Evolutionary conservation across 2,797 vertebrate genomes (phyloP).

Genomic region (Petrocephalus schoutedeni): DNA sequence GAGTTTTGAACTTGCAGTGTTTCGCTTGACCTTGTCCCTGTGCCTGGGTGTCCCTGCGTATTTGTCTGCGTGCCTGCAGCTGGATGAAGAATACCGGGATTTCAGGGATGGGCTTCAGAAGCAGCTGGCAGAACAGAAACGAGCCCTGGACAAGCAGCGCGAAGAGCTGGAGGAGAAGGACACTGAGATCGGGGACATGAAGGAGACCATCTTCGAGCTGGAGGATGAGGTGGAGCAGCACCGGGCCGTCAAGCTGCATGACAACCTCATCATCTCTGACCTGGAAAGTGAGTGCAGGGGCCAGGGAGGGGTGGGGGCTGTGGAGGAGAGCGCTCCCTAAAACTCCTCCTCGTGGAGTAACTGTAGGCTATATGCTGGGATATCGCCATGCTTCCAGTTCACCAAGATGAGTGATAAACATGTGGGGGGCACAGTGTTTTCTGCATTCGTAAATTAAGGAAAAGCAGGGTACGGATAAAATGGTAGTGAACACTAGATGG

Average conservation of each 20-base stretch:
- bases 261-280: slow-evolving; percentile 94
- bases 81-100: slow-evolving; percentile 81
- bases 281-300: slow-evolving; percentile 79
- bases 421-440: not conserved
- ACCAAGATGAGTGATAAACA: not conserved
- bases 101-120: slow-evolving; percentile 86
- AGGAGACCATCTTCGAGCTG: slow-evolving; percentile 93
- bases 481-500: slow-evolving; percentile 17
- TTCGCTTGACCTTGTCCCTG: not conserved
- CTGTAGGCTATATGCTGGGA: not conserved
- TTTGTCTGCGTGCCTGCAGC: slow-evolving; percentile 50
- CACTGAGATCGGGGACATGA: slow-evolving; percentile 89
- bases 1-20: not conserved
- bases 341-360: not conserved
- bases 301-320: not conserved
- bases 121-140: slow-evolving; percentile 80
- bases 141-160: slow-evolving; percentile 77
- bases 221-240: slow-evolving; percentile 97
- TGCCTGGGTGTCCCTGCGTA: not conserved
- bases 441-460: not conserved
- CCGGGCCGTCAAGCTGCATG: slow-evolving; percentile 89
- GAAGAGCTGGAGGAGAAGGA: slow-evolving; percentile 84
- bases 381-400: not conserved
- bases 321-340: not conserved
- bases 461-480: not conserved